Conservation (phyloP, 2,113 vertebrate genomes). For the Lepisosteus oculatus region DNA sequence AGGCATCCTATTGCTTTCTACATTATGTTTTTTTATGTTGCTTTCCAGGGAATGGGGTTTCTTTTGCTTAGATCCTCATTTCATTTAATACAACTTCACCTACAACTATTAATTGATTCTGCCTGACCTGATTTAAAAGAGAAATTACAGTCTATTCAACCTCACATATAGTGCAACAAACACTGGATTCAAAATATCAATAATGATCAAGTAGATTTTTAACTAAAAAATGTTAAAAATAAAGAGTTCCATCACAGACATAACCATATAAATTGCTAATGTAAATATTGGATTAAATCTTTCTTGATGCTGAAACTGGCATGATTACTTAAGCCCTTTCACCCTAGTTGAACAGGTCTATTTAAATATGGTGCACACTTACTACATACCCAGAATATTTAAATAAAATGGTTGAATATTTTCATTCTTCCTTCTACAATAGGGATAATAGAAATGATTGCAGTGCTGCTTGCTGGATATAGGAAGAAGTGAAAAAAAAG, state of each 20-base stretch:
- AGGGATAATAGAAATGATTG: too few relatives aligned
- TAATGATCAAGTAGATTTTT: background rate
- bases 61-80: conserved; percentile 34
- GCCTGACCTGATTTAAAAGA: conserved; percentile 22
- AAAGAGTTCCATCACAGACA: too few relatives aligned
- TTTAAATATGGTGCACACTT: conserved; percentile 11
- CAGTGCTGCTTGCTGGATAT: too few relatives aligned
- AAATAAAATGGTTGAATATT: too few relatives aligned
- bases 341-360: conserved; percentile 15
- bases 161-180: background rate
- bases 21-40: conserved; percentile 41
- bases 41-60: conserved; percentile 28
- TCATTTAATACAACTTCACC: conserved; percentile 34
- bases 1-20: conserved; percentile 10
- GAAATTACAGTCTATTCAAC: background rate
- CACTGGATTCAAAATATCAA: background rate
- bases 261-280: too few relatives aligned
- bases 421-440: too few relatives aligned
- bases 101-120: conserved; percentile 30
- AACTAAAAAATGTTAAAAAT: background rate
- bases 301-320: too few relatives aligned
- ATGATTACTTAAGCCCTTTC: conserved; percentile 21
- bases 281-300: too few relatives aligned
- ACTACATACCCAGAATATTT: too few relatives aligned
- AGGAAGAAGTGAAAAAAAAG: conserved; percentile 3